Evolutionary conservation across 2,113 vertebrate genomes (phyloP).

Genomic region (Onychostoma macrolepis): DNA sequence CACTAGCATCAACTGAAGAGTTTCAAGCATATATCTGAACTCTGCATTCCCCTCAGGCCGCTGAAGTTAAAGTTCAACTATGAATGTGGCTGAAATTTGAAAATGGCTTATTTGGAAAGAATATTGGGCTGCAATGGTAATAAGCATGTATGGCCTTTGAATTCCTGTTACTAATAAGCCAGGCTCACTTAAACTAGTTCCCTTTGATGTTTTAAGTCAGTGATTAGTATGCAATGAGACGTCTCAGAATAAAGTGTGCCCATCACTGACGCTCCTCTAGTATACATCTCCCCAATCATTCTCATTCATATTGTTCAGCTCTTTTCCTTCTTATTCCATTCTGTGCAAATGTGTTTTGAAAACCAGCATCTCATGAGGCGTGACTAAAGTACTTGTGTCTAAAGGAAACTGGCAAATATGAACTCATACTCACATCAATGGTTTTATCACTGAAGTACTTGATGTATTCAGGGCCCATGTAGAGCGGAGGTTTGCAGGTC

Average conservation of each 20-base stretch:
- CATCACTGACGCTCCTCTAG: too few species aligned
- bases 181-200: neutral
- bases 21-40: neutral
- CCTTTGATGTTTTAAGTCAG: neutral
- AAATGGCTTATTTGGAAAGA: neutral
- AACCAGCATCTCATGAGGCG: neutral
- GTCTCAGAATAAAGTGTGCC: too few species aligned
- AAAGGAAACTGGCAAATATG: neutral
- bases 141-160: neutral
- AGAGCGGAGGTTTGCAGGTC: slow-evolving; percentile 94
- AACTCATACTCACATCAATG: slow-evolving; percentile 83
- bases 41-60: neutral
- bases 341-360: neutral
- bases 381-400: neutral
- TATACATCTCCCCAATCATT: neutral
- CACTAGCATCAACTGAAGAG: neutral
- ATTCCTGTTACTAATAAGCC: neutral
- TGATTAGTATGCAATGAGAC: neutral
- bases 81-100: neutral
- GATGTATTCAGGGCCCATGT: slow-evolving; percentile 96
- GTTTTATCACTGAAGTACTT: slow-evolving; percentile 97
- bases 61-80: slow-evolving; percentile 7
- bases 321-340: neutral
- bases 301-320: neutral
- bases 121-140: neutral